Conservation (phyloP, 2,888 invertebrate species). For the Neoitamus cyanurus region DNA sequence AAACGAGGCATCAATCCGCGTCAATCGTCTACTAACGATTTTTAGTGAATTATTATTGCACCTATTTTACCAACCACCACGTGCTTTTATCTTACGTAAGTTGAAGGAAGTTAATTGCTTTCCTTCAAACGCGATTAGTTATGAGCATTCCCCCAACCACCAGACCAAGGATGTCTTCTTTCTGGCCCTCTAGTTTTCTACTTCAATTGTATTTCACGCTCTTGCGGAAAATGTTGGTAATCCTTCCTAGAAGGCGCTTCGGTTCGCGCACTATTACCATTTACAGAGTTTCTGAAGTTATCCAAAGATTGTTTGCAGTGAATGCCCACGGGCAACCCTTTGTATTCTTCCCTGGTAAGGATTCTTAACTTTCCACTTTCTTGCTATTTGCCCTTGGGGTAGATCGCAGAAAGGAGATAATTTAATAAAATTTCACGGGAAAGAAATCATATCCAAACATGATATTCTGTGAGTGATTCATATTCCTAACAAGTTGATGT, state of each 20-base stretch:
- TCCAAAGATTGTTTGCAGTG: not conserved
- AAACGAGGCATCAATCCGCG: not conserved
- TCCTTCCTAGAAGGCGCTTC: not conserved
- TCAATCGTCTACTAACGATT: not conserved
- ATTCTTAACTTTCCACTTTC: conserved; percentile 12
- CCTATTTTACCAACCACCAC: not conserved
- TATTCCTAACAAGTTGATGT: conserved; percentile 27
- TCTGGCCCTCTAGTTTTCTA: not conserved
- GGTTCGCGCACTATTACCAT: not conserved
- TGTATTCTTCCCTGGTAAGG: not conserved
- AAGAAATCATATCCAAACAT: conserved; percentile 11
- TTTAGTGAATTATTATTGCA: not conserved
- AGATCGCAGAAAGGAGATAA: conserved; percentile 15
- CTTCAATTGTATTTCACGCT: not conserved
- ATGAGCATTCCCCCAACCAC: not conserved
- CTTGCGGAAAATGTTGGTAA: not conserved
- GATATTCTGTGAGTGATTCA: conserved; percentile 4
- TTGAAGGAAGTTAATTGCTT: not conserved
- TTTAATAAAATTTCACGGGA: conserved; percentile 19
- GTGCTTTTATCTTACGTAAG: not conserved
- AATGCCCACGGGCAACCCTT: not conserved
- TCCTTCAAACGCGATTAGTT: not conserved
- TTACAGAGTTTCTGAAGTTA: not conserved
- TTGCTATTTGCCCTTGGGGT: not conserved
- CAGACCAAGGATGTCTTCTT: not conserved